Conservation (phyloP, 37 sponge, comb jelly and placozoan species). For the Beroe forskalii region DNA sequence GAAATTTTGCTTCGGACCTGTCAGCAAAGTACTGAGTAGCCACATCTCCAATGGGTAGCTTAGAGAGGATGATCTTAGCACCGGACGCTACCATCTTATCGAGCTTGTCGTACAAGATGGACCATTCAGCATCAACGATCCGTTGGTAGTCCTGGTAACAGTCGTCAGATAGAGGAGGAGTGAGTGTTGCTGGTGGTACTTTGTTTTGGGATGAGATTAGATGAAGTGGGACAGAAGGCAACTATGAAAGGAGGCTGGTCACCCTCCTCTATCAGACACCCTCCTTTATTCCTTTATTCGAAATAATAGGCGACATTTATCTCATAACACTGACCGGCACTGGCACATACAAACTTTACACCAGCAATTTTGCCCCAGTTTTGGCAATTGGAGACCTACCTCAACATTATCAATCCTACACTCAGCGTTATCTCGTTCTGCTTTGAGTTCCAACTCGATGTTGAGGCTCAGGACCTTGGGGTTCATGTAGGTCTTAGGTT, state of each 20-base stretch:
- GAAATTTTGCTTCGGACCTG: slow-evolving; percentile 73
- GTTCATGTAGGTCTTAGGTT: slow-evolving; percentile 85
- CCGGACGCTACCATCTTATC: slow-evolving; percentile 89
- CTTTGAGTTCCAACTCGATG: slow-evolving; percentile 94
- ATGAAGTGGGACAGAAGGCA: too few relatives aligned
- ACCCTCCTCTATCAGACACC: too few relatives aligned
- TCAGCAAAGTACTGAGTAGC: slow-evolving; percentile 99
- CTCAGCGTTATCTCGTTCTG: slow-evolving; percentile 96
- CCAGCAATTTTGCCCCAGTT: too few relatives aligned
- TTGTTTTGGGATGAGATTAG: too few relatives aligned
- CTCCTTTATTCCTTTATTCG: too few relatives aligned
- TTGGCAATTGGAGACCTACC: too few relatives aligned
- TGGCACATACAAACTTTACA: too few relatives aligned
- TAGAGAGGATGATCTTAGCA: slow-evolving; percentile 97
- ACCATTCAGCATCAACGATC: slow-evolving; percentile 98
- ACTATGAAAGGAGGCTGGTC: too few relatives aligned
- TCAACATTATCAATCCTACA: slow-evolving; percentile 93
- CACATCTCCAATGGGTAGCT: slow-evolving; percentile 99
- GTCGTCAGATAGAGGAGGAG: too few relatives aligned
- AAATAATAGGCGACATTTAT: too few relatives aligned
- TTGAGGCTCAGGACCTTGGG: slow-evolving; percentile 93
- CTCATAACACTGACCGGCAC: too few relatives aligned
- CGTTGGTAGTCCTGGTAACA: slow-evolving; percentile 96
- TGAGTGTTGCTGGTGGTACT: too few relatives aligned
- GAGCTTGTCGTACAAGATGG: slow-evolving; percentile 93